Conservation (phyloP, 2,888 invertebrate genomes). For the Lycophotia porphyrea region DNA sequence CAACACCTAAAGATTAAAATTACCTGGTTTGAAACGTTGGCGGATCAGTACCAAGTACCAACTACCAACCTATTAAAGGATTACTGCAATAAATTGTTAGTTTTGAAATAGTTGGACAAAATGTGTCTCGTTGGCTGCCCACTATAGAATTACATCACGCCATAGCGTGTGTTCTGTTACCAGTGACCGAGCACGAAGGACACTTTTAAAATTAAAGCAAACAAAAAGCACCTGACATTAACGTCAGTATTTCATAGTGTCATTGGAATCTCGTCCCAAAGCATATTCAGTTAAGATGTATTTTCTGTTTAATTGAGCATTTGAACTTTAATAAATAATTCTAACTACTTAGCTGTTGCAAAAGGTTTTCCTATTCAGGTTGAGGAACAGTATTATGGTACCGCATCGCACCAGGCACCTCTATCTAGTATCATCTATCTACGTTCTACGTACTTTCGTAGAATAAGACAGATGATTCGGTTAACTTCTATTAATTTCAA, state of each 20-base stretch:
- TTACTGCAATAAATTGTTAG: slow-evolving; percentile 33
- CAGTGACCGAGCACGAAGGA: slow-evolving; percentile 60
- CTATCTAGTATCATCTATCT: slow-evolving; percentile 49
- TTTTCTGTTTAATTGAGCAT: slow-evolving; percentile 24
- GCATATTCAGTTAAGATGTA: slow-evolving; percentile 6
- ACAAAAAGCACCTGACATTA: slow-evolving; percentile 43
- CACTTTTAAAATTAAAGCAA: slow-evolving; percentile 62
- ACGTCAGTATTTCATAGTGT: slow-evolving; percentile 21
- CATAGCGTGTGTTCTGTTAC: slow-evolving; percentile 63
- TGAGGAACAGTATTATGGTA: slow-evolving; percentile 59
- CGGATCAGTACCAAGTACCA: not conserved
- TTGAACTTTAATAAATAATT: slow-evolving; percentile 40
- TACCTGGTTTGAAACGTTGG: slow-evolving; percentile 21
- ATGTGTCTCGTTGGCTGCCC: slow-evolving; percentile 42
- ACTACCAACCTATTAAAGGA: slow-evolving; percentile 26
- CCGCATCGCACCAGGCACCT: slow-evolving; percentile 69
- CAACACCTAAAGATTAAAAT: slow-evolving; percentile 1
- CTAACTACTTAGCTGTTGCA: slow-evolving; percentile 43
- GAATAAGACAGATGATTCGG: slow-evolving; percentile 42
- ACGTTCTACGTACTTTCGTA: slow-evolving; percentile 24
- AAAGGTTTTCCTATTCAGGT: slow-evolving; percentile 60
- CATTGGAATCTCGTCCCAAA: slow-evolving; percentile 41
- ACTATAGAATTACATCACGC: slow-evolving; percentile 70
- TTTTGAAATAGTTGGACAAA: slow-evolving; percentile 49
- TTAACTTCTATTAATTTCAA: slow-evolving; percentile 50